Evolutionary conservation across 2,797 vertebrate genomes (phyloP), one percentile per base, ranked within the genome.

Genomic region (Xenops minutus): DNA sequence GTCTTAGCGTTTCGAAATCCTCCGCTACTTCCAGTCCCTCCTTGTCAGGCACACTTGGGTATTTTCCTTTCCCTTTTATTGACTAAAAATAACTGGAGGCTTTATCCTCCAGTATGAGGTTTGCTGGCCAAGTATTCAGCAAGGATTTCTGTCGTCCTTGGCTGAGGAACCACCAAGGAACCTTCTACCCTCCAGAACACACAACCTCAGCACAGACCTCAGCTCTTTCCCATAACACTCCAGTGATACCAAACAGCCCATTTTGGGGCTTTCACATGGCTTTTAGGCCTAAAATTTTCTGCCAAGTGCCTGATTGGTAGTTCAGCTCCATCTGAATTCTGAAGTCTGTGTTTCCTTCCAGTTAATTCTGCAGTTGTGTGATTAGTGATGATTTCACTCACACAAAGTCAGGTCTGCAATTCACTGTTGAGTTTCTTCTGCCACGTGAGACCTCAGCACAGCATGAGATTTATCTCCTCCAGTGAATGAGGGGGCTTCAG

Each of bases 1-100:
- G 90, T 95, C 95, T 95, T 36, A 89, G 85, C 52, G 17, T 91
- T 89, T 96, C 90, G 83, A 54, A 96, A 89, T 94, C 86, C 86
- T 92, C 90, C 59, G 80, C 14, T 89, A 43, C 88, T 94, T 91
- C 73, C 52, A 87, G 81, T 93, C 69, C 77, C 64, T 93, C 84
- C 76, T 93, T 96, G 93, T 94, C 95, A 95, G 78, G 68, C 78
- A 93, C 81, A 46, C 88, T 93, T 85, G 92, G 84, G 64, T 77
- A 21, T 83, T 78, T 85, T 71, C 39, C 64, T 22, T 21, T 2
- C 37, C 34, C 58, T 96, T 87, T 87, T 95, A 85, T 89, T 87
- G 86, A 92, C 71, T 94, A 32, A 92, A 94, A 93, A 93, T 94
- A 92, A 85, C 94, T 74, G 75, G 74, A 82, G 59, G 69, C 9